phyloP scores from a whole-genome alignment of 2,888 invertebrate species.

The Hemithea aestivaria region DNA sequence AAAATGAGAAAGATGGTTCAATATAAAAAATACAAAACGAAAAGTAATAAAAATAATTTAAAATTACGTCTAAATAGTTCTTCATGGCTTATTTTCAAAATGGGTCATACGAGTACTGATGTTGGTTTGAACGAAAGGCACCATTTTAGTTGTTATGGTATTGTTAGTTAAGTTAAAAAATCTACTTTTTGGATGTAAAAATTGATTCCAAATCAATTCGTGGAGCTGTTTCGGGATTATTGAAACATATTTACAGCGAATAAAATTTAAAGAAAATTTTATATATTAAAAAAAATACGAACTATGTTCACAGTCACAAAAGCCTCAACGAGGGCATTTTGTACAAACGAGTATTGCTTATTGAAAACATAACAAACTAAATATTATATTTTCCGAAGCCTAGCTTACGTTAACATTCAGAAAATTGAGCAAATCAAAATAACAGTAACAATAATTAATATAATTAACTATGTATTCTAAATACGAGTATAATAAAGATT shows the following conservation, averaged over 20 bases:
- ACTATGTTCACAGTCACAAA: conserved; percentile 25
- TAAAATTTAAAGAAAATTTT: background rate
- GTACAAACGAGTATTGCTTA: conserved; percentile 35
- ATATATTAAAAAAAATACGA: background rate
- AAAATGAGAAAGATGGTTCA: no score
- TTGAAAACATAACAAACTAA: conserved; percentile 53
- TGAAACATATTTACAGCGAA: background rate
- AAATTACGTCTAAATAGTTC: background rate
- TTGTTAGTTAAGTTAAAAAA: no score
- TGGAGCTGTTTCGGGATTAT: no score
- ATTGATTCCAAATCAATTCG: no score
- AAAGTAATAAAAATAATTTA: background rate
- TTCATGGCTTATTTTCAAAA: background rate
- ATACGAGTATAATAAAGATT: conserved; percentile 64
- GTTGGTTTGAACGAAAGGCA: background rate
- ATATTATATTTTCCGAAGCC: conserved; percentile 48
- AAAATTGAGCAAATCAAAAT: conserved; percentile 77
- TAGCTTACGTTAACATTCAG: conserved; percentile 69
- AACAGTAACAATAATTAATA: conserved; percentile 71
- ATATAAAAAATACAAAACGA: conserved; percentile 1
- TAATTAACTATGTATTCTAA: conserved; percentile 51
- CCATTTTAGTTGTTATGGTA: no score
- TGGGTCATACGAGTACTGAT: background rate
- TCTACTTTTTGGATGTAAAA: no score
- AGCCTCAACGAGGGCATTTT: conserved; percentile 17